Percentiles rank a stretch among this genome's conserved stretches.
phyloP scores from a whole-genome alignment of 2,888 invertebrate species.

The Drosophila cyrtoloma region DNA sequence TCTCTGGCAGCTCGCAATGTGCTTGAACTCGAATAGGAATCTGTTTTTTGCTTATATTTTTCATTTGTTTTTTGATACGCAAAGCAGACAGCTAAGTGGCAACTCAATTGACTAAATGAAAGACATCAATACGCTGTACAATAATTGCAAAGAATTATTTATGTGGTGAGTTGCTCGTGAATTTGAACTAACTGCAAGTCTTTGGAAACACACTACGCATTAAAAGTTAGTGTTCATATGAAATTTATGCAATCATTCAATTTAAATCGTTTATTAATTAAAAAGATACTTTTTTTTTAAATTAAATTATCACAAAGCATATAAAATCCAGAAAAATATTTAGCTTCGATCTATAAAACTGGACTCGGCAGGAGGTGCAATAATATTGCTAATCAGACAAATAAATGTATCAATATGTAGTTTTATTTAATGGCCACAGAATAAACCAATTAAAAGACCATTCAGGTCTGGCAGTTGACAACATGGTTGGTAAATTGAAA shows the following conservation, averaged over 20 bases:
- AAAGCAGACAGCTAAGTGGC: constrained; percentile 33
- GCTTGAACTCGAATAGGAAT: constrained; percentile 19
- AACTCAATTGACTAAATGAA: constrained; percentile 55
- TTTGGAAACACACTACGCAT: not conserved
- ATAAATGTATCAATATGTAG: not conserved
- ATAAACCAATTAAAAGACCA: not conserved
- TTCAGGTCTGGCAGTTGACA: not conserved
- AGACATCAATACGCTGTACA: constrained; percentile 21
- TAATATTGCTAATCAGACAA: not conserved
- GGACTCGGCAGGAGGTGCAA: not conserved
- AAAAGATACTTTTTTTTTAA: not conserved
- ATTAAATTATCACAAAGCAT: not conserved
- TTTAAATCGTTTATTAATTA: not conserved
- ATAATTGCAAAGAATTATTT: constrained; percentile 9
- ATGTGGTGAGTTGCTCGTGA: not conserved
- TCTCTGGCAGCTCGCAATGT: constrained; percentile 35
- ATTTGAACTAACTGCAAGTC: not conserved
- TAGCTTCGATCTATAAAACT: not conserved
- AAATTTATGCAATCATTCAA: not conserved
- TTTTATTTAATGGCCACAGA: not conserved
- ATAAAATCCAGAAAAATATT: not conserved
- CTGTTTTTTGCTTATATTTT: constrained; percentile 1
- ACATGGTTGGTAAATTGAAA: not conserved
- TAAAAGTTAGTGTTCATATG: not conserved
- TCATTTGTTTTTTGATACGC: constrained; percentile 5